Conservation (phyloP, 2,797 vertebrate species). For the Propithecus deckenii region DNA sequence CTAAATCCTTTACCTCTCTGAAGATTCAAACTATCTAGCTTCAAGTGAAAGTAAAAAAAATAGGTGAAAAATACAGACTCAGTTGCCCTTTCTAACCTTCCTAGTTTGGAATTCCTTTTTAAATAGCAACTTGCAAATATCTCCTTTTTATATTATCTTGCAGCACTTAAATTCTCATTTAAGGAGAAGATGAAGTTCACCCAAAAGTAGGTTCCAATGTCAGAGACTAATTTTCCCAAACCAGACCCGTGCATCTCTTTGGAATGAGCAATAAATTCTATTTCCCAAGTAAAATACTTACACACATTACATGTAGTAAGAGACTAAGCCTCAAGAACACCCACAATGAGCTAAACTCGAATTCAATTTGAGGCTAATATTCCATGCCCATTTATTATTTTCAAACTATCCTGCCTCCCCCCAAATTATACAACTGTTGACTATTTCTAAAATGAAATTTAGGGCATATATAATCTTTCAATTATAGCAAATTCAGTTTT, state of each 20-base stretch:
- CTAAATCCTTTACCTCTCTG: background rate
- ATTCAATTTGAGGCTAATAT: background rate
- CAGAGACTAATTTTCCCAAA: constrained; percentile 32
- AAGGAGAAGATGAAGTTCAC: background rate
- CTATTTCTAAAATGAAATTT: constrained; percentile 39
- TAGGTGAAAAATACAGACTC: background rate
- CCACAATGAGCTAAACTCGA: background rate
- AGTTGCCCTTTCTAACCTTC: background rate
- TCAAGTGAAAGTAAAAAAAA: background rate
- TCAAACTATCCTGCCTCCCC: background rate
- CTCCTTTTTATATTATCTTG: constrained; percentile 15
- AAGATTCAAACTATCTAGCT: background rate
- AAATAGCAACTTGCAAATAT: constrained; percentile 13
- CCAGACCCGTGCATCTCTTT: background rate
- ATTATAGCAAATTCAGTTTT: background rate
- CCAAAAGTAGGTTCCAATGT: background rate
- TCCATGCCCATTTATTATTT: constrained; percentile 25
- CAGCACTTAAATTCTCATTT: constrained; percentile 41
- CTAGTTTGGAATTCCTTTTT: background rate
- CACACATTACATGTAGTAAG: constrained; percentile 33
- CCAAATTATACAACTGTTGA: background rate
- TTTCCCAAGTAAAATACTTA: constrained; percentile 36
- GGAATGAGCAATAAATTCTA: constrained; percentile 54
- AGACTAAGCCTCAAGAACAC: constrained; percentile 41
- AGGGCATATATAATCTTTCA: background rate